phyloP scores from a whole-genome alignment of 1,140 invertebrate genomes.

The Heliconius congener region DNA sequence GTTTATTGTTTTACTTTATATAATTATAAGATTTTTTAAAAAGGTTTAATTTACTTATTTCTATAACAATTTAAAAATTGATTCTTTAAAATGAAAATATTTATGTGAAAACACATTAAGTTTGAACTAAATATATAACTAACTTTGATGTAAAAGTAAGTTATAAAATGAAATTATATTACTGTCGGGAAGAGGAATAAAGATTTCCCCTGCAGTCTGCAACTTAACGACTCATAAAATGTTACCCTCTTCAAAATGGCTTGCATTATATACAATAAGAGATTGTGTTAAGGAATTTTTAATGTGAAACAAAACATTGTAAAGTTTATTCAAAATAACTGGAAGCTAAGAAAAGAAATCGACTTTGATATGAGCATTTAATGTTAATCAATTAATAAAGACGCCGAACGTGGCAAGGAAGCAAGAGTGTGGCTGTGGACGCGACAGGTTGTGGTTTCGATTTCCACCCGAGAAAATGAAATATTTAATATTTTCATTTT shows the following conservation, averaged over 20 bases:
- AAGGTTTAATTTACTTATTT: too few species aligned
- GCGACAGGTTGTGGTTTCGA: too few species aligned
- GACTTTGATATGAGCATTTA: too few species aligned
- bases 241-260: background rate
- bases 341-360: too few species aligned
- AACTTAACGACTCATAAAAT: conserved; percentile 47
- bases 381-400: too few species aligned
- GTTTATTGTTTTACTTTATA: too few species aligned
- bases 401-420: too few species aligned
- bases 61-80: too few species aligned
- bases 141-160: conserved; percentile 3
- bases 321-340: background rate
- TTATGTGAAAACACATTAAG: background rate
- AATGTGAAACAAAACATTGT: background rate
- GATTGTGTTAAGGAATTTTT: conserved; percentile 7
- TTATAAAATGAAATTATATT: conserved; percentile 35
- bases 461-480: too few species aligned
- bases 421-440: too few species aligned
- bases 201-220: conserved; percentile 26
- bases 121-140: background rate
- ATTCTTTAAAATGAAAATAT: background rate
- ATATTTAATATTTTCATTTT: too few species aligned
- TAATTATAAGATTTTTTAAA: too few species aligned
- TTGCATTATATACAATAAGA: conserved; percentile 14
- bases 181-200: conserved; percentile 23